Evolutionary conservation across 2,113 vertebrate species (phyloP).

Genomic region (Promerops cafer): DNA sequence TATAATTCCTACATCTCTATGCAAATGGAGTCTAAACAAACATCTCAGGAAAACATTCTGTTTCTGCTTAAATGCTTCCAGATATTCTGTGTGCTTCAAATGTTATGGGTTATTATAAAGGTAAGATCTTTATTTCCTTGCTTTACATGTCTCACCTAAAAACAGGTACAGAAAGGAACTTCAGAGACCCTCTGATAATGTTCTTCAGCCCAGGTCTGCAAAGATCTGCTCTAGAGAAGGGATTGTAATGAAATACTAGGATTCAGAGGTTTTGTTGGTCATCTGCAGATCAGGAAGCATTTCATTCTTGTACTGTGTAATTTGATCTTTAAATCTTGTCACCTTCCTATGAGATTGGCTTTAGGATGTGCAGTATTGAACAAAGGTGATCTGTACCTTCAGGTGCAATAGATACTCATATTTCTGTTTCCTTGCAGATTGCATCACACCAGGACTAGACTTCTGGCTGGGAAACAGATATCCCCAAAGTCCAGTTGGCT

Average conservation of each 20-base stretch:
- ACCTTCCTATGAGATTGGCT: background rate
- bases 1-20: background rate
- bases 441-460: background rate
- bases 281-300: background rate
- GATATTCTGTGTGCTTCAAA: background rate
- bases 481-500: background rate
- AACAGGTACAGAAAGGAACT: background rate
- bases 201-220: background rate
- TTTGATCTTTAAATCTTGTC: background rate
- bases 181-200: background rate
- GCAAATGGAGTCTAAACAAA: background rate
- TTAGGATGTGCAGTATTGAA: background rate
- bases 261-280: background rate
- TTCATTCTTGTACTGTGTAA: background rate
- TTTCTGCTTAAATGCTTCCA: background rate
- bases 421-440: background rate
- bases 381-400: background rate
- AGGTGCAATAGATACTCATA: background rate
- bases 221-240: background rate
- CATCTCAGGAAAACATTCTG: background rate
- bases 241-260: background rate
- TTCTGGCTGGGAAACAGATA: background rate
- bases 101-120: background rate
- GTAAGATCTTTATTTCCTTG: background rate
- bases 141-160: background rate